phyloP scores from a whole-genome alignment of 2,797 vertebrate species.

The Sebastiscus tertius region DNA sequence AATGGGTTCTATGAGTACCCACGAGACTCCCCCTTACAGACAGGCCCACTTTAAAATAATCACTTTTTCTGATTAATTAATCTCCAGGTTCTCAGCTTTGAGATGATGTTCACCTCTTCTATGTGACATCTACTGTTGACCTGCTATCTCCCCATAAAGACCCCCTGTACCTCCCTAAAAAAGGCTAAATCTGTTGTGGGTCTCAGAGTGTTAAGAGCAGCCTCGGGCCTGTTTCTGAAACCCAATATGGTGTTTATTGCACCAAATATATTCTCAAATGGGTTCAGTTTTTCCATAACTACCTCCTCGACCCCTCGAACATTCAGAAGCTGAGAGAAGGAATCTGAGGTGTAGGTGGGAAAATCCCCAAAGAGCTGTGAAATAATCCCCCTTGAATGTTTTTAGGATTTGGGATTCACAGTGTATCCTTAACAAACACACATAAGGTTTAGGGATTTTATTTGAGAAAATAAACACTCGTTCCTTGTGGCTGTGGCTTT shows the following conservation, averaged over 20 bases:
- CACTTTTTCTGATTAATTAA: too few species aligned
- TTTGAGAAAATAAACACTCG: conserved; percentile 18
- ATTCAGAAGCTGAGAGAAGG: conserved; percentile 33
- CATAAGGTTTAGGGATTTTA: conserved; percentile 38
- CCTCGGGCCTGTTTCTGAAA: conserved; percentile 43
- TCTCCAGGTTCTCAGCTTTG: too few species aligned
- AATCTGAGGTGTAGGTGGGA: conserved; percentile 53
- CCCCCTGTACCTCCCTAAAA: too few species aligned
- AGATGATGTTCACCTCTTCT: too few species aligned
- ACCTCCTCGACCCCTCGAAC: conserved; percentile 9
- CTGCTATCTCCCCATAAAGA: too few species aligned
- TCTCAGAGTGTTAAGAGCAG: conserved; percentile 10
- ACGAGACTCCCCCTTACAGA: too few species aligned
- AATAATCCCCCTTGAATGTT: conserved; percentile 51
- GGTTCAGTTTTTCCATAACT: conserved; percentile 28
- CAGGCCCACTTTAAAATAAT: too few species aligned
- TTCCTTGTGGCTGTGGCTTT: conserved; percentile 13
- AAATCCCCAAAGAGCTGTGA: conserved; percentile 53
- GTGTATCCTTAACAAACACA: conserved; percentile 59
- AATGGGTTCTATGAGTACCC: too few species aligned
- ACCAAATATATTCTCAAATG: neutral
- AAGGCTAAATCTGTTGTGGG: too few species aligned
- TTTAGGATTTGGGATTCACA: conserved; percentile 48
- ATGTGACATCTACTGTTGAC: too few species aligned
- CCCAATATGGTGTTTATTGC: neutral